Evolutionary conservation across 2,113 vertebrate genomes (phyloP), one percentile per base, ranked within the genome.

Genomic region (Bufo gargarizans): DNA sequence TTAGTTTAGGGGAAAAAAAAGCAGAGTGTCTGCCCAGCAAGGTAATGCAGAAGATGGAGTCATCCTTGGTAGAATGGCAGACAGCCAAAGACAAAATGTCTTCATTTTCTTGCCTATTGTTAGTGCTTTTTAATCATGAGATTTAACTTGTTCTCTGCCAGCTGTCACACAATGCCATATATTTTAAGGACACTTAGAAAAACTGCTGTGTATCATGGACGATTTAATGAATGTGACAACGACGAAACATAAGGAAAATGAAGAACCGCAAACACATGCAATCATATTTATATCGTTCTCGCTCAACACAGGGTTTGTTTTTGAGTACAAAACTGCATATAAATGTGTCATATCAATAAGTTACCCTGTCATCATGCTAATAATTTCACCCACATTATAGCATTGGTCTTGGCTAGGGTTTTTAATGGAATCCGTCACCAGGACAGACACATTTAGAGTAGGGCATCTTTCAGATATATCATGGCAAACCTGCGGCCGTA

Each of bases 21-120:
- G 63, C 84, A 77, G 55, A 91, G 55, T 61, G 86, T 92, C 91
- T 0, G 0, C 87, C 92, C 86, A 91, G 91, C 90, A 19, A 84
- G 84, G 89, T 91, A 91, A 4, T 90, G 91, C 92, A 91, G 92
- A 91, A 91, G 93, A 94, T 92, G 95, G 94, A 93, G 94, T 94
- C 84, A 63, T 91, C 81, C 83, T 91, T 86, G 90, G 90, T 91
- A 90, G 80, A 90, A 92, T 95, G 93, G 96, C 95, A 94, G 90
- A 0, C 93, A 92, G 95, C 95, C 95, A 96, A 93, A 94, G 93
- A 90, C 91, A 89, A 91, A 91, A 93, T 92, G 92, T 94, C 94
- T 94, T 94, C 92, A 93, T 92, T 94, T 93, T 93, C 93, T 91
- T 92, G 88, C 90, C 90, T 90, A 93, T 94, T 95, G 92, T 93